Evolutionary conservation across 2,888 invertebrate species (phyloP).

Genomic region (Automeris io): DNA sequence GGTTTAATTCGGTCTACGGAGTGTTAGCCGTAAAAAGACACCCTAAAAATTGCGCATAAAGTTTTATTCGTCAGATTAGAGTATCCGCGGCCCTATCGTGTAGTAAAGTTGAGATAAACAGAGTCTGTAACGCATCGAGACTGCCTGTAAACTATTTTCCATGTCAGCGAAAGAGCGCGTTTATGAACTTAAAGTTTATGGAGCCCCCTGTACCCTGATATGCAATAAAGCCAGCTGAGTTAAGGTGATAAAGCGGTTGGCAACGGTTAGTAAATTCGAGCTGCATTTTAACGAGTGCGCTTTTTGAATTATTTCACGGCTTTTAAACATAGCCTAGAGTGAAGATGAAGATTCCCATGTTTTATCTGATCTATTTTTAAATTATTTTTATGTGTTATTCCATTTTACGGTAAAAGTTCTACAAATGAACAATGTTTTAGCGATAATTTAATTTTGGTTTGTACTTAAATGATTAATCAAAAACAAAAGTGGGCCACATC

Average conservation of each 20-base stretch:
- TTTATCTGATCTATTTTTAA: slow-evolving; percentile 29
- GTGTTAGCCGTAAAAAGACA: slow-evolving; percentile 58
- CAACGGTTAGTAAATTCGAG: slow-evolving; percentile 55
- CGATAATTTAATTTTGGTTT: no score
- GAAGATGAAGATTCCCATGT: slow-evolving; percentile 48
- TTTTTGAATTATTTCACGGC: slow-evolving; percentile 67
- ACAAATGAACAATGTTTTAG: no score
- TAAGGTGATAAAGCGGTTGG: slow-evolving; percentile 58
- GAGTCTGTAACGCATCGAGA: slow-evolving; percentile 47
- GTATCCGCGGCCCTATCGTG: slow-evolving; percentile 44
- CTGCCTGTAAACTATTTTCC: slow-evolving; percentile 70
- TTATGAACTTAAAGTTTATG: slow-evolving; percentile 36
- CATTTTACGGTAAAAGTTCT: background rate
- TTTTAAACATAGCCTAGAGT: slow-evolving; percentile 42
- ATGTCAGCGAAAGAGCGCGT: slow-evolving; percentile 68
- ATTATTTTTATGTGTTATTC: slow-evolving; percentile 9
- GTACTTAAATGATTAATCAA: no score
- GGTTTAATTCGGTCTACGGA: slow-evolving; percentile 63
- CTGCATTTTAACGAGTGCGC: slow-evolving; percentile 62
- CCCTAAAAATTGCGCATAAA: slow-evolving; percentile 66
- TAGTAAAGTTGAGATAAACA: slow-evolving; percentile 63
- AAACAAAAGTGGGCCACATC: no score
- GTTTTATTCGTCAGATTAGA: slow-evolving; percentile 70
- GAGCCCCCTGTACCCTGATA: slow-evolving; percentile 23
- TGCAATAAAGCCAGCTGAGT: slow-evolving; percentile 44